Percentiles rank a stretch among this genome's conserved stretches.
Conservation (phyloP, 2,888 invertebrate genomes). For the Aproaerema taeniolella region DNA sequence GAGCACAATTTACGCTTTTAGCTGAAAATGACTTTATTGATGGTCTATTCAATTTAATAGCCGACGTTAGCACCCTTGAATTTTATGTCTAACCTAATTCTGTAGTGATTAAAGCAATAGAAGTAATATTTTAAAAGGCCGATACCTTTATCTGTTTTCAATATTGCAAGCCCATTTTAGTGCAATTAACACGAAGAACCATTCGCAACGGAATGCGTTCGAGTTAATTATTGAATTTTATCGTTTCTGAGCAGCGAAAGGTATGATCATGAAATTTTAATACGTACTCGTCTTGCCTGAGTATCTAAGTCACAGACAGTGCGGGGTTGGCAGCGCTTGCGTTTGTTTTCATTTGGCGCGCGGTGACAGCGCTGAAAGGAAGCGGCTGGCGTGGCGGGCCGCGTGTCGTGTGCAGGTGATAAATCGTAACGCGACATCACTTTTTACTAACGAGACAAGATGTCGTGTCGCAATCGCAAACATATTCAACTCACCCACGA, state of each 20-base stretch:
- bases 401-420: conserved; percentile 64
- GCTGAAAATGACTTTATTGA: conserved; percentile 59
- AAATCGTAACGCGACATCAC: conserved; percentile 64
- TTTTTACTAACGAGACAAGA: conserved; percentile 74
- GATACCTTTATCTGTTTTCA: too few relatives aligned
- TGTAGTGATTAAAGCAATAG: background rate
- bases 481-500: conserved; percentile 57
- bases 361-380: conserved; percentile 47
- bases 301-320: conserved; percentile 18
- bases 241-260: background rate
- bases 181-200: background rate
- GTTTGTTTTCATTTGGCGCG: conserved; percentile 49
- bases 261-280: conserved; percentile 7
- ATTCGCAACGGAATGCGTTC: background rate
- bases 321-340: conserved; percentile 26
- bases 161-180: too few relatives aligned
- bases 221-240: conserved; percentile 7
- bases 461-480: conserved; percentile 59
- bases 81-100: conserved; percentile 15
- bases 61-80: conserved; percentile 32
- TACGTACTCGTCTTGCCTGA: conserved; percentile 18
- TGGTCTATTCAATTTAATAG: conserved; percentile 45
- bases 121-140: too few relatives aligned
- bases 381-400: conserved; percentile 30
- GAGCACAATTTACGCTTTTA: conserved; percentile 52